Conservation (phyloP, 1,140 invertebrate species). For the Drosophila sechellia region DNA sequence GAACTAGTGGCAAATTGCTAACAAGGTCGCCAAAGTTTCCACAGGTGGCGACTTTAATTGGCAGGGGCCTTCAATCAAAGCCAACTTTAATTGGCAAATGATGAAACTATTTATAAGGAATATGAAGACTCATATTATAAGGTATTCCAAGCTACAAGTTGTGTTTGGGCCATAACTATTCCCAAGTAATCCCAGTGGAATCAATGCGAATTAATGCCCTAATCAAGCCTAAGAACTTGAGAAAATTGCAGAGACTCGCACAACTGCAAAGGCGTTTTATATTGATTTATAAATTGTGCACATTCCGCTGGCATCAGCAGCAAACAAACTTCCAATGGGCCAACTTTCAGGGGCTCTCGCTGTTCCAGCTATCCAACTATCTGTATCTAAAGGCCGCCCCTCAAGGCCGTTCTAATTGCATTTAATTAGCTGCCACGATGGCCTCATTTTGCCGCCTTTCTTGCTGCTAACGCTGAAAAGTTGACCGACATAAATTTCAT, state of each 20-base stretch:
- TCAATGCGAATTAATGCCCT: no score
- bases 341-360: constrained; percentile 50
- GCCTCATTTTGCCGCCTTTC: constrained; percentile 34
- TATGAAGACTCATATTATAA: no score
- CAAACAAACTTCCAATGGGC: constrained; percentile 66
- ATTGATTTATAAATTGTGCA: constrained; percentile 56
- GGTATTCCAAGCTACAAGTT: no score
- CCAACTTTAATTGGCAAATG: not conserved
- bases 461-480: constrained; percentile 34
- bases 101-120: not conserved
- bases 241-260: constrained; percentile 26
- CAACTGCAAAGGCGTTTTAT: constrained; percentile 26
- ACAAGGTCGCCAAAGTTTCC: constrained; percentile 22
- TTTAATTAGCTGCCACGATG: constrained; percentile 61
- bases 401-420: constrained; percentile 57
- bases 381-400: constrained; percentile 20
- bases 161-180: no score
- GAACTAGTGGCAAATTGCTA: constrained; percentile 24
- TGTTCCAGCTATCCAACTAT: constrained; percentile 19
- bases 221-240: constrained; percentile 34
- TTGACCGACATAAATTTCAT: constrained; percentile 77
- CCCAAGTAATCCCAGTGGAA: no score
- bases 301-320: constrained; percentile 58
- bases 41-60: constrained; percentile 13
- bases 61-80: not conserved